Conservation (phyloP, 2,113 vertebrate species). For the Phyllopteryx taeniolatus region DNA sequence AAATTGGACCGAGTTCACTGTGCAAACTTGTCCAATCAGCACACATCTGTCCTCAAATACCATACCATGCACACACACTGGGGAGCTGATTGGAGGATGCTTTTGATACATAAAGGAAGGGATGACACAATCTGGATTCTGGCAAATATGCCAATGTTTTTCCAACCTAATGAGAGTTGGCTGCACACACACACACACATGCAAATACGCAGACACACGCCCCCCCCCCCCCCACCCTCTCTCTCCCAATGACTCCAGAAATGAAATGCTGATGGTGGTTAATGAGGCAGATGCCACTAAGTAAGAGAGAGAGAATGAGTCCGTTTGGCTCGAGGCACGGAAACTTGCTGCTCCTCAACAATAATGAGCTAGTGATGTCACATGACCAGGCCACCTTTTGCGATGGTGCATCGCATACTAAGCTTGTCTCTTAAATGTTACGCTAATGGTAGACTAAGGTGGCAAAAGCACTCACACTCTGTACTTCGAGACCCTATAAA, state of each 20-base stretch:
- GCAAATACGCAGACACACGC: constrained; percentile 10
- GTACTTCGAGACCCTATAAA: no score
- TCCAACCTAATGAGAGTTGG: constrained; percentile 72
- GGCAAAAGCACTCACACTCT: not conserved
- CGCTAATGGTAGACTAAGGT: not conserved
- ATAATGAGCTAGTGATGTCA: constrained; percentile 55
- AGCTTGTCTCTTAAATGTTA: not conserved
- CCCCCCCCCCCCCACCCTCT: constrained; percentile 41
- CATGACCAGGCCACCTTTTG: constrained; percentile 52
- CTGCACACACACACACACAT: constrained; percentile 20
- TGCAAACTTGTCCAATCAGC: constrained; percentile 72
- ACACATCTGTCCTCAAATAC: constrained; percentile 74
- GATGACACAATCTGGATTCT: constrained; percentile 61
- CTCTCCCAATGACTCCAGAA: constrained; percentile 56
- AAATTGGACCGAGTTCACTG: constrained; percentile 72
- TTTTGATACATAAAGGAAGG: constrained; percentile 71
- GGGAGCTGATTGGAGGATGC: constrained; percentile 68
- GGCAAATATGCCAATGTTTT: constrained; percentile 69
- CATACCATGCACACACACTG: constrained; percentile 22
- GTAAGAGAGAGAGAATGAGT: constrained; percentile 32
- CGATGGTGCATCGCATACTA: constrained; percentile 22
- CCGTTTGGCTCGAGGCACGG: constrained; percentile 28
- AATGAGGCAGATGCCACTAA: constrained; percentile 67
- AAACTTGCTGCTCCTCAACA: constrained; percentile 48
- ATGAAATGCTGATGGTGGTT: constrained; percentile 70